Base-by-base conservation (phyloP, 2,797 vertebrate genomes). In the Enteromius mattozi region DNA sequence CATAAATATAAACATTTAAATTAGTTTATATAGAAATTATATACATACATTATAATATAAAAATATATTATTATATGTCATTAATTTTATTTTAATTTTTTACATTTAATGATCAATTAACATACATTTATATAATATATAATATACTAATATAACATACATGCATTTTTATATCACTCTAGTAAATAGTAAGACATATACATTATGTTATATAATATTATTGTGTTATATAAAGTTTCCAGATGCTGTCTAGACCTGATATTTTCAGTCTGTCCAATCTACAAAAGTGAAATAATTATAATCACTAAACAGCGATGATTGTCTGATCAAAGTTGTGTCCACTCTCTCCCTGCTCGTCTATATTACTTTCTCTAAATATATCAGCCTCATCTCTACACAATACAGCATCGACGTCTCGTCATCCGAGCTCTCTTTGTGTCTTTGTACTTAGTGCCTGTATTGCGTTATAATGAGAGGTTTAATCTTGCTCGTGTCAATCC, bases 401-500 rank as follows among this genome's bases (percentile, higher is more conserved):
- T 72, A 74, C 72, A 86, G 40, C 76, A 12, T 24, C 21, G 19
- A 56, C 54, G 37, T 71, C 42, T 80, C 56, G 66, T 63, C 80
- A 81, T 78, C 16, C 24, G 24, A 72, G 70, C 45, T 72, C 47
- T 54, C 71, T 33, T 33, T 21, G 71, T 51, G 17, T 74, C 19
- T 54, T n/a, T 35, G 72, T 65, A 63, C 59, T 63, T 63, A 63
- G 59, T 54, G 21, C 13, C 71, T 35, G 47, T 75, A 54, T 54
- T 54, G 47, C 33, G 35, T 59, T 79, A 82, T 74, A 33, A 78
- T 81, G 86, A 86, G 83, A 30, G 8, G 35, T 80, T 82, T 77
- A 77, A 82, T 82, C 66, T 83, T 13, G 75, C 47, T 16, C 12
- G n/a, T 83, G 85, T 65, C 54, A 82, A 33, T 83, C 75, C 68